Conservation (phyloP, 2,888 invertebrate species). For the Augochlorella aurata region DNA sequence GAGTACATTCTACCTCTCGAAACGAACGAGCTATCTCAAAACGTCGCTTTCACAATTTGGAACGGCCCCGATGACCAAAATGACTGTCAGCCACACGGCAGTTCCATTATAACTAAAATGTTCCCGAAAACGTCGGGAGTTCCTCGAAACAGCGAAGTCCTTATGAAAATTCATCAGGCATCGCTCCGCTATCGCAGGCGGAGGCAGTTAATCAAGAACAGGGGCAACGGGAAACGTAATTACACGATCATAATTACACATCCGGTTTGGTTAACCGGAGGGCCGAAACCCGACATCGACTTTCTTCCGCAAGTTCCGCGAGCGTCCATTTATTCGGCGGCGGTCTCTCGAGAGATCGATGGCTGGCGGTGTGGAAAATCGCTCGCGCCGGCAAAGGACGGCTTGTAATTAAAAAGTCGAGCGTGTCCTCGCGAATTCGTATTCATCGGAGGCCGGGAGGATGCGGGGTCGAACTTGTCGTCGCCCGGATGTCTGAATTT, state of each 20-base stretch:
- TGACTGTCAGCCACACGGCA: not conserved
- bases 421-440: conserved; percentile 50
- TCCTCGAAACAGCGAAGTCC: not conserved
- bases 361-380: conserved; percentile 53
- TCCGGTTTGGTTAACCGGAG: conserved; percentile 15
- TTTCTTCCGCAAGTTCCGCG: conserved; percentile 44
- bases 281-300: conserved; percentile 5
- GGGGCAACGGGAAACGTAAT: conserved; percentile 22
- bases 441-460: conserved; percentile 55
- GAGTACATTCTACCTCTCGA: not conserved
- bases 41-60: not conserved
- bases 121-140: not conserved
- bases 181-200: not conserved
- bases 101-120: not conserved
- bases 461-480: conserved; percentile 29
- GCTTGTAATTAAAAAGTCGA: conserved; percentile 60
- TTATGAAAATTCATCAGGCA: not conserved
- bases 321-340: conserved; percentile 41
- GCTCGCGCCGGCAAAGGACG: conserved; percentile 51
- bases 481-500: conserved; percentile 28
- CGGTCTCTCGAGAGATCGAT: conserved; percentile 50
- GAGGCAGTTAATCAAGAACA: conserved; percentile 19
- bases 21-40: not conserved
- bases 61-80: not conserved
- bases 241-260: conserved; percentile 41